phyloP scores from a whole-genome alignment of 64 coral and sea anemone species.

The Montipora efflorescens region DNA sequence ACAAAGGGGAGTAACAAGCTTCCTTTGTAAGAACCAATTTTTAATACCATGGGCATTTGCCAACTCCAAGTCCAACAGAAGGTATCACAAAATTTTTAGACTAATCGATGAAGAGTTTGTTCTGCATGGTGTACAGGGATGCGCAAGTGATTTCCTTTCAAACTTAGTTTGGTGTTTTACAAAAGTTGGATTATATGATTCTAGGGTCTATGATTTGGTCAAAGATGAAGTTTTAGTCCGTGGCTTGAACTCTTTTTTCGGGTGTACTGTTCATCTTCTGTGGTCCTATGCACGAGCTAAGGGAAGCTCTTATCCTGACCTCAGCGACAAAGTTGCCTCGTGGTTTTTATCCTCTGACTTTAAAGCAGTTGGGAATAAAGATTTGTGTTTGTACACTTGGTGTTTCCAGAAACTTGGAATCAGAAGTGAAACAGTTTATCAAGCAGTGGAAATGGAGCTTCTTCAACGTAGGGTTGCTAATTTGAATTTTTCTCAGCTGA shows the following conservation, averaged over 20 bases:
- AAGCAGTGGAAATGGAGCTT: neutral
- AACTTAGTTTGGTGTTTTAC: neutral
- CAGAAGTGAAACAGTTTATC: neutral
- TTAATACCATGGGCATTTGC: slow-evolving; percentile 1
- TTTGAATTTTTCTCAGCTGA: neutral
- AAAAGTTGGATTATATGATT: neutral
- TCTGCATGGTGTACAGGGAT: neutral
- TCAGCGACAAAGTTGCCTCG: neutral
- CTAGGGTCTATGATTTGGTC: neutral
- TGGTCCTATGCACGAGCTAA: slow-evolving; percentile 8
- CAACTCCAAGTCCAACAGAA: slow-evolving; percentile 13
- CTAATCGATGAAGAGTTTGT: neutral
- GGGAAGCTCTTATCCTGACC: neutral
- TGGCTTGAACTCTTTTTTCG: neutral
- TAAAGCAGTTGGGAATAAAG: neutral
- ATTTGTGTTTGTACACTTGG: slow-evolving; percentile 1
- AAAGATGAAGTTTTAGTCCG: neutral
- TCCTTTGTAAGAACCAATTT: neutral
- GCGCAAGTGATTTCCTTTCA: neutral
- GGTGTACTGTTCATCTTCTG: neutral
- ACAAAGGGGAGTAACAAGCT: neutral
- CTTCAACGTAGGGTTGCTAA: neutral
- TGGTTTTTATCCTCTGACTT: neutral
- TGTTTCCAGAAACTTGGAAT: slow-evolving; percentile 18
- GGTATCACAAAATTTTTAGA: neutral